Evolutionary conservation across 1,140 invertebrate genomes (phyloP).

Genomic region (Dolichoris vasculosae): DNA sequence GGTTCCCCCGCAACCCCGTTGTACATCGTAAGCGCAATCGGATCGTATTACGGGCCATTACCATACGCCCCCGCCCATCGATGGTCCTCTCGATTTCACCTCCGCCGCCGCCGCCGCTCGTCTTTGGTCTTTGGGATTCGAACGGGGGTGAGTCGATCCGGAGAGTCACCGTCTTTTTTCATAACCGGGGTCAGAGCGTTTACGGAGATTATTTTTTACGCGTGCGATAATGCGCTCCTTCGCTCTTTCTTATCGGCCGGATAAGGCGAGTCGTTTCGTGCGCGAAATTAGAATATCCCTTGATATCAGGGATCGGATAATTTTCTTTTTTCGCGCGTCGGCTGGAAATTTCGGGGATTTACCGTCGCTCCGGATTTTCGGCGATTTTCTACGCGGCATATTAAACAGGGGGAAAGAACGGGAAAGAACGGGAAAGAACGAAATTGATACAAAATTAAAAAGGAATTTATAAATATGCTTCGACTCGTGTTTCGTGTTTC

Average conservation of each 20-base stretch:
- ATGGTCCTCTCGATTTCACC: not conserved
- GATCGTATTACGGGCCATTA: constrained; percentile 65
- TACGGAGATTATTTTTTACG: not conserved
- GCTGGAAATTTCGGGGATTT: not conserved
- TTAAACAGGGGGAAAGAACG: too few relatives aligned
- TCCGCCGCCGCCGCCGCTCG: not conserved
- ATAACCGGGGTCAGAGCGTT: too few relatives aligned
- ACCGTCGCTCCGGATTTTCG: not conserved
- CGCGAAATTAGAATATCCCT: not conserved
- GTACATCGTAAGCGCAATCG: constrained; percentile 64
- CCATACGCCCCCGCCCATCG: constrained; percentile 54
- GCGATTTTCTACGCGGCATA: too few relatives aligned
- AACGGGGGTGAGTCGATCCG: not conserved
- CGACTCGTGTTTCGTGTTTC: too few relatives aligned
- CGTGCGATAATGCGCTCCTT: not conserved
- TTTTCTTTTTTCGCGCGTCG: not conserved
- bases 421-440: too few relatives aligned
- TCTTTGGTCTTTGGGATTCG: not conserved
- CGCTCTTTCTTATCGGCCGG: too few relatives aligned
- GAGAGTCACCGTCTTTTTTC: too few relatives aligned
- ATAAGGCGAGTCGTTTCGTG: not conserved
- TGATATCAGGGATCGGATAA: not conserved
- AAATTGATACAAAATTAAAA: too few relatives aligned
- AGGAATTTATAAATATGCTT: too few relatives aligned
- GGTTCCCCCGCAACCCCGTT: constrained; percentile 47